These are phyloP conservation scores for Lasiurus cinereus DNA, from an alignment of 2,113 vertebrate genomes.

Conservation along the genomic window DNA sequence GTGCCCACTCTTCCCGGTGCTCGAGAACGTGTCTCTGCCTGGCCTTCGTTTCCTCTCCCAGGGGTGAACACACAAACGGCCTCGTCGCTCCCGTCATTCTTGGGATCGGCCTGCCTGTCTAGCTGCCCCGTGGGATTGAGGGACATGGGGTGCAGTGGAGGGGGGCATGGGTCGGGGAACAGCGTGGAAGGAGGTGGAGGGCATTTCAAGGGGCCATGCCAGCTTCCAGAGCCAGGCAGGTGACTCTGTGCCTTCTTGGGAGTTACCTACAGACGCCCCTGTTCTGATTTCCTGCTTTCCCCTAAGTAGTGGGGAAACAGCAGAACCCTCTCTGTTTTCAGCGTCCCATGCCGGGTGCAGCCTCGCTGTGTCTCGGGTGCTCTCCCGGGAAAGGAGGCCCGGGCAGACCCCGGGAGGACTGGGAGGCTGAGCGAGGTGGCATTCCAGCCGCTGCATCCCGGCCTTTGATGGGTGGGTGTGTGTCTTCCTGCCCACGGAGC, in stretches of 20 bases:
- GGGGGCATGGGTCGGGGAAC: background rate
- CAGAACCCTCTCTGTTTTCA: background rate
- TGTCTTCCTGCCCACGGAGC: background rate
- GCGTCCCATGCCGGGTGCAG: fast-evolving
- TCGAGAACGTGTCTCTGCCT: background rate
- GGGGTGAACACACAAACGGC: background rate
- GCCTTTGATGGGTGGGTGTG: background rate
- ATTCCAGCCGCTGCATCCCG: fast-evolving
- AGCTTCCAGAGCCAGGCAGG: background rate
- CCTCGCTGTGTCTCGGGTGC: background rate
- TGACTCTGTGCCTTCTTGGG: background rate
- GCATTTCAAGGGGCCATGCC: background rate
- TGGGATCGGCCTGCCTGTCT: background rate
- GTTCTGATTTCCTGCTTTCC: background rate
- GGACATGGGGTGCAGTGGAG: fast-evolving
- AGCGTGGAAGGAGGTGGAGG: background rate
- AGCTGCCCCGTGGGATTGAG: background rate
- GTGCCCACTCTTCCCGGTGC: background rate
- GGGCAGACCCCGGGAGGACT: background rate
- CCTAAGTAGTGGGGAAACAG: background rate
- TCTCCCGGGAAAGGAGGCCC: background rate
- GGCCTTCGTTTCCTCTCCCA: background rate
- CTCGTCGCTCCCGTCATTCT: background rate
- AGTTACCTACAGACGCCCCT: background rate
- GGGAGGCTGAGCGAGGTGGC: background rate